phyloP scores from a whole-genome alignment of 1,140 invertebrate species.

The Rhagoletis zephyria region DNA sequence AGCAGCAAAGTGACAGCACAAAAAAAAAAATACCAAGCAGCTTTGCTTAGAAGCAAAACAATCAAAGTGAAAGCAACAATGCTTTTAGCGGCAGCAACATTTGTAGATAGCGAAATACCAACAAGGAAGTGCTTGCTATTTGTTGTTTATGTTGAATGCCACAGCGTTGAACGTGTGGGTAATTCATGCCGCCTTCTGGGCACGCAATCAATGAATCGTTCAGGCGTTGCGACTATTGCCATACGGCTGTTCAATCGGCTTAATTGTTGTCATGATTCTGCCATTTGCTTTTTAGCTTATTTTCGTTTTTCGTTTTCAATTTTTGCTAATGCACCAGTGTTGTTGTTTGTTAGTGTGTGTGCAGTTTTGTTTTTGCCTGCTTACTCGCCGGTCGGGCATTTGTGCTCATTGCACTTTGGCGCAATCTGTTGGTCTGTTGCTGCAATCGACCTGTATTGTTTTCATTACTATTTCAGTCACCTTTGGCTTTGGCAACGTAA shows the following conservation, averaged over 20 bases:
- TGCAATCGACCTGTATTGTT: neutral
- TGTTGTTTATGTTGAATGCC: too few species aligned
- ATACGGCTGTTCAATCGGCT: neutral
- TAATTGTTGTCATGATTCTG: conserved; percentile 22
- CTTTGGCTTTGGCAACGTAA: conserved; percentile 30
- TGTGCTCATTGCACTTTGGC: neutral
- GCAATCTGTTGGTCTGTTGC: neutral
- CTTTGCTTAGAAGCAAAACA: neutral
- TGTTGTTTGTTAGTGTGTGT: neutral
- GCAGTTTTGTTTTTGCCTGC: neutral
- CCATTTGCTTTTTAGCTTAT: neutral
- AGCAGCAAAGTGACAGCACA: neutral
- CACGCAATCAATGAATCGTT: neutral
- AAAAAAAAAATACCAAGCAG: neutral
- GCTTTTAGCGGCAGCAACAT: neutral
- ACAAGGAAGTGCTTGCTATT: neutral
- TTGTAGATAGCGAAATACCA: neutral
- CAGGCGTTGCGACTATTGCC: neutral
- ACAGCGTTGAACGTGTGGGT: neutral
- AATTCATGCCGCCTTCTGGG: neutral
- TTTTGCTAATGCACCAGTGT: neutral
- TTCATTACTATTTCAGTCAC: conserved; percentile 8
- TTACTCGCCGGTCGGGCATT: neutral
- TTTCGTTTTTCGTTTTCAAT: conserved; percentile 12
- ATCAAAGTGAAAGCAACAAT: neutral